Evolutionary conservation across 1,140 invertebrate species (phyloP).

Genomic region (Solenopsis fugax): DNA sequence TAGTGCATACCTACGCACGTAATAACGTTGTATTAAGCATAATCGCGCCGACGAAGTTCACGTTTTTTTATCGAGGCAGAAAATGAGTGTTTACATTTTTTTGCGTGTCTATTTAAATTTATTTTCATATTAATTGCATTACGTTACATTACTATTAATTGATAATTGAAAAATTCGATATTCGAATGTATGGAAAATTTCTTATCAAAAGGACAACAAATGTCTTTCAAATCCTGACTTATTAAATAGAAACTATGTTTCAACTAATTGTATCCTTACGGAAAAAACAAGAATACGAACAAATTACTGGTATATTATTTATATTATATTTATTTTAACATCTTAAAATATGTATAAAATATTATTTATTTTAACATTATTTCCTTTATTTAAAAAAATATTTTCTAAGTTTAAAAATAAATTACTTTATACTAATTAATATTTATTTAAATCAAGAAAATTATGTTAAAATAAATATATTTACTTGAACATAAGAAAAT

Average conservation of each 20-base stretch:
- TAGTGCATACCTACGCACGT: neutral
- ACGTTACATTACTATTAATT: neutral
- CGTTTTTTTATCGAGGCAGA: neutral
- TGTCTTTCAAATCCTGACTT: neutral
- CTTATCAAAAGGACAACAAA: neutral
- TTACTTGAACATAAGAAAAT: too few species aligned
- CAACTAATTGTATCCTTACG: neutral
- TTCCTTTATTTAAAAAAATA: too few species aligned
- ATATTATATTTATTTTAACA: too few species aligned
- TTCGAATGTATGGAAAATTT: neutral
- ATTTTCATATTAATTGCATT: constrained; percentile 2
- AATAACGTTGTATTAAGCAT: constrained; percentile 3
- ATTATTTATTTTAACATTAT: too few species aligned
- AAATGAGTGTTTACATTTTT: neutral
- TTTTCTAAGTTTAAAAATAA: too few species aligned
- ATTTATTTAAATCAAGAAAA: too few species aligned
- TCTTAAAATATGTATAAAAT: too few species aligned
- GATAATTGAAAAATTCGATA: neutral
- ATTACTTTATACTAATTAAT: too few species aligned
- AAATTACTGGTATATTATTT: too few species aligned
- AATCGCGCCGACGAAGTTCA: neutral
- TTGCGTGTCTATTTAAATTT: neutral
- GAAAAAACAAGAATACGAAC: too few species aligned
- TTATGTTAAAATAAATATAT: too few species aligned
- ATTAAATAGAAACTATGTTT: neutral